Percentiles rank a stretch among this genome's conserved stretches.
Evolutionary conservation across 2,888 invertebrate species (phyloP).

Genomic region (Melanophora roralis): DNA sequence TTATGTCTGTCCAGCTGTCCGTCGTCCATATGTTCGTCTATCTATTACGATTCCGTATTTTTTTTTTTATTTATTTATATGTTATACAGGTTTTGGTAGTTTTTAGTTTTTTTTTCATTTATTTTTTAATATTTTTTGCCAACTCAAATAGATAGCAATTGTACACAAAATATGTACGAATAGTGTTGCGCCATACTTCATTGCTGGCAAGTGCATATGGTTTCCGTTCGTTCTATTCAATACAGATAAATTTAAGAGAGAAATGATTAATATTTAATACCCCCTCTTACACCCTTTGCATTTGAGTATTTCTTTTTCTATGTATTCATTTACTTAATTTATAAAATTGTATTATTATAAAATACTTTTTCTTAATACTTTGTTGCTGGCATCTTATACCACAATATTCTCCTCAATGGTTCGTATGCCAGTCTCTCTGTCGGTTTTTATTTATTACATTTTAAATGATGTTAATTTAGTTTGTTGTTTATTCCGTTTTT

Average conservation of each 20-base stretch:
- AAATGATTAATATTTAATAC: neutral
- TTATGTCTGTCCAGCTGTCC: slow-evolving; percentile 14
- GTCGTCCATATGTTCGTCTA: too few relatives aligned
- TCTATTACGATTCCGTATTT: slow-evolving; percentile 10
- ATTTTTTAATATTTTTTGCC: neutral
- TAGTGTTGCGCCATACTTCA: slow-evolving; percentile 46
- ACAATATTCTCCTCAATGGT: slow-evolving; percentile 26
- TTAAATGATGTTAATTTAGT: neutral
- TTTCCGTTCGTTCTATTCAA: slow-evolving; percentile 53
- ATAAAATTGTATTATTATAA: slow-evolving; percentile 58
- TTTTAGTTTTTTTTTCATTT: too few relatives aligned
- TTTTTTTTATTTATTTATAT: slow-evolving; percentile 50
- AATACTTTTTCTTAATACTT: neutral
- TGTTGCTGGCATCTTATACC: slow-evolving; percentile 34
- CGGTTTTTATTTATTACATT: neutral
- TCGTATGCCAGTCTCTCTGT: neutral
- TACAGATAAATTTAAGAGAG: slow-evolving; percentile 41
- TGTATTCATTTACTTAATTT: slow-evolving; percentile 26
- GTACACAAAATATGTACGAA: slow-evolving; percentile 39
- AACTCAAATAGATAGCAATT: slow-evolving; percentile 47
- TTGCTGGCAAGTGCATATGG: slow-evolving; percentile 61
- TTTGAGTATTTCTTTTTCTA: slow-evolving; percentile 43
- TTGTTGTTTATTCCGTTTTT: slow-evolving; percentile 12
- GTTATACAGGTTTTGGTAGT: slow-evolving; percentile 55
- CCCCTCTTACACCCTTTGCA: slow-evolving; percentile 19